phyloP scores from a whole-genome alignment of 2,113 vertebrate genomes.

The Lasiurus borealis region DNA sequence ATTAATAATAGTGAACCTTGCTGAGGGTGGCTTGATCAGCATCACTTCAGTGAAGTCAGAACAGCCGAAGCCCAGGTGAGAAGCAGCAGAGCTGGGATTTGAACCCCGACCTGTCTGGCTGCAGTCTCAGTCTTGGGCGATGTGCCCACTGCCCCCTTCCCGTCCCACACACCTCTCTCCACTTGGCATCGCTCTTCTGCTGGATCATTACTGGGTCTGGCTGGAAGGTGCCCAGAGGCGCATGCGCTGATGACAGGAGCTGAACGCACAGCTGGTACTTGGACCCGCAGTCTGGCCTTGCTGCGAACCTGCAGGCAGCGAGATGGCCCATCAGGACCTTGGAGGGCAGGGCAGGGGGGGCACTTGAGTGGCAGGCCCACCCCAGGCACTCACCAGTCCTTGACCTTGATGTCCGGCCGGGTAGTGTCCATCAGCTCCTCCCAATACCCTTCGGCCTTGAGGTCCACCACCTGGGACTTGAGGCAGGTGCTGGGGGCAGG shows the following conservation, averaged over 20 bases:
- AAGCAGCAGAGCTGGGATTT: neutral
- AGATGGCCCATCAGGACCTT: neutral
- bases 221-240: constrained; percentile 84
- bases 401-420: constrained; percentile 90
- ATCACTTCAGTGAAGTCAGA: neutral
- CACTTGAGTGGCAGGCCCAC: constrained; percentile 2
- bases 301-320: constrained; percentile 84
- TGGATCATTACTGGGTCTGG: constrained; percentile 82
- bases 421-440: constrained; percentile 89
- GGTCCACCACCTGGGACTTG: constrained; percentile 93
- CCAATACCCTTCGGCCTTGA: constrained; percentile 90
- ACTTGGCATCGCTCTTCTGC: constrained; percentile 86
- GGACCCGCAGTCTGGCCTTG: constrained; percentile 87
- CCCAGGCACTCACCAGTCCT: constrained; percentile 92
- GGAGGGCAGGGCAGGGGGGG: constrained; percentile 48
- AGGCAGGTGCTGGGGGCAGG: constrained; percentile 87
- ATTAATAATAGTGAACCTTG: neutral
- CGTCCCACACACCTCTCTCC: constrained; percentile 85
- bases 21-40: neutral
- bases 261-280: constrained; percentile 84
- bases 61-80: neutral
- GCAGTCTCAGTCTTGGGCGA: neutral
- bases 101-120: neutral
- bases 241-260: constrained; percentile 84
- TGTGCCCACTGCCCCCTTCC: neutral